Evolutionary conservation across 2,797 vertebrate genomes (phyloP).

Genomic region (Dryobates pubescens): DNA sequence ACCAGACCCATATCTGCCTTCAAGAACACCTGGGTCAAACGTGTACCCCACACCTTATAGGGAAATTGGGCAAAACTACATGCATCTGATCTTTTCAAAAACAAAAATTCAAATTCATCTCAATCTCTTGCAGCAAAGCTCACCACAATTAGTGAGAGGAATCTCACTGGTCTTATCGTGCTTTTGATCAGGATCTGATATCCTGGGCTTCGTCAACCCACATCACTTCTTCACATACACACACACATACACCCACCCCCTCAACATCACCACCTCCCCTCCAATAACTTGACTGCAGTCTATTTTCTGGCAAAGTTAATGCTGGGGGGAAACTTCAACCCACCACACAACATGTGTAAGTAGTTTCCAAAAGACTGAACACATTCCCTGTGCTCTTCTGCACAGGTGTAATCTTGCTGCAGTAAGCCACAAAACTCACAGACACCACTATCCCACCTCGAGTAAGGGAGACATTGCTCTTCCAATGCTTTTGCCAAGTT

Average conservation of each 20-base stretch:
- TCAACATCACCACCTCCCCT: not conserved
- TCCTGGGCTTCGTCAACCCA: not conserved
- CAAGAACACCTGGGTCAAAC: not conserved
- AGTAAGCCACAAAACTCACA: not conserved
- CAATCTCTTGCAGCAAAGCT: not conserved
- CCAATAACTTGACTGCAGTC: not conserved
- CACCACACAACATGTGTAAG: not conserved
- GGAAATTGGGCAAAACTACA: not conserved
- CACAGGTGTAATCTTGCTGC: not conserved
- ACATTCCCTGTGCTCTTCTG: not conserved
- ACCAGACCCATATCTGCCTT: not conserved
- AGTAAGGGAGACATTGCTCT: fast-evolving
- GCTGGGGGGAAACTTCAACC: too few species aligned
- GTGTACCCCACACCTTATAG: fast-evolving
- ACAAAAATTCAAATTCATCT: not conserved
- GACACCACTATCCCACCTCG: not conserved
- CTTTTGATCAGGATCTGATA: not conserved
- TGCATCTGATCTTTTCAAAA: not conserved
- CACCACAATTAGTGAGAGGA: not conserved
- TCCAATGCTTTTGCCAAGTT: not conserved
- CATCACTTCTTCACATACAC: not conserved
- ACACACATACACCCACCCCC: too few species aligned
- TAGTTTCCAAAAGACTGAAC: not conserved
- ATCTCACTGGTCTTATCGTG: not conserved
- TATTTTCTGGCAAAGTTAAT: not conserved